phyloP scores from a whole-genome alignment of 2,113 vertebrate species.

The Cynoglossus semilaevis region DNA sequence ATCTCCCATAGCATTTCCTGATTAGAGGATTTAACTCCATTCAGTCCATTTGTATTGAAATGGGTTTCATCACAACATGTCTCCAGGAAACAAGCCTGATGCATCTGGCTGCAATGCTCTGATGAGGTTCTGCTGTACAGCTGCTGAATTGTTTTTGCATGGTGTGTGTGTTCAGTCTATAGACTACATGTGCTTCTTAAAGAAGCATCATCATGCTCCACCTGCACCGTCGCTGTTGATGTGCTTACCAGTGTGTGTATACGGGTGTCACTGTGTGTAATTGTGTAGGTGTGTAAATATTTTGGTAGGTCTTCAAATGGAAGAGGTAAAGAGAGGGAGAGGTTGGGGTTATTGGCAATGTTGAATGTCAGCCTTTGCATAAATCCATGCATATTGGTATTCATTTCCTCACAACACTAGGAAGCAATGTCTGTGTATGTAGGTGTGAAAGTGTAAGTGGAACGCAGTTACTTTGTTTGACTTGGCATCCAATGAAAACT shows the following conservation, averaged over 20 bases:
- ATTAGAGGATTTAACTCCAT: background rate
- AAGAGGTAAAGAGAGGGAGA: too few species aligned
- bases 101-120: conserved; percentile 12
- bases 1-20: conserved; percentile 7
- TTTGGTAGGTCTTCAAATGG: background rate
- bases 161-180: conserved; percentile 8
- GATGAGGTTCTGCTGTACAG: conserved; percentile 29
- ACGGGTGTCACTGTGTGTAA: background rate
- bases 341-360: too few species aligned
- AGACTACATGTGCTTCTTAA: conserved; percentile 19
- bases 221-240: conserved; percentile 17
- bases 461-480: too few species aligned
- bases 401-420: too few species aligned
- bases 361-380: too few species aligned
- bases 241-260: too few species aligned
- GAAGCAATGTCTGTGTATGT: too few species aligned
- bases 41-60: background rate
- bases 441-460: too few species aligned
- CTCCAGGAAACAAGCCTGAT: conserved; percentile 3
- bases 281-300: conserved; percentile 16
- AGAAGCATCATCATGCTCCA: conserved; percentile 31
- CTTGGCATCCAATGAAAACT: too few species aligned
- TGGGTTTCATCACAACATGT: background rate
- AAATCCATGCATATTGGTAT: too few species aligned
- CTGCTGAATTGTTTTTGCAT: conserved; percentile 29